Conservation (phyloP, 2,888 invertebrate genomes). For the Drosophila parthenogenetica region DNA sequence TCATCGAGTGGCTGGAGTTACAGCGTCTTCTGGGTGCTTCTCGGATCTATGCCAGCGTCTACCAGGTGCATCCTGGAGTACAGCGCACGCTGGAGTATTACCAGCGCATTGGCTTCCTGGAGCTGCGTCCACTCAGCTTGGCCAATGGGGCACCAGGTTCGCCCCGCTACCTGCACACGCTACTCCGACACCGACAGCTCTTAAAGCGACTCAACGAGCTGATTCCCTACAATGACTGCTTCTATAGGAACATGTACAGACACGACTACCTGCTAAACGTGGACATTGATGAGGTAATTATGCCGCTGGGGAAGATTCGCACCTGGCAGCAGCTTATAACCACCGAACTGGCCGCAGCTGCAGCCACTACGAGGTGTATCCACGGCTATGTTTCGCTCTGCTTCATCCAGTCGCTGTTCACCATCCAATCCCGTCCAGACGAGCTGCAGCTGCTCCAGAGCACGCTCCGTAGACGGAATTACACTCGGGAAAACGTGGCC, state of each 20-base stretch:
- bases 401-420: constrained; percentile 93
- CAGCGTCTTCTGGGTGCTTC: constrained; percentile 93
- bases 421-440: constrained; percentile 86
- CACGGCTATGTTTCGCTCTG: constrained; percentile 87
- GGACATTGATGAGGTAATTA: constrained; percentile 96
- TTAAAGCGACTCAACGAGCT: constrained; percentile 96
- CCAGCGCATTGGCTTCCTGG: constrained; percentile 87
- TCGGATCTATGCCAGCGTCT: constrained; percentile 94
- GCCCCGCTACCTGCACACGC: constrained; percentile 92
- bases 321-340: constrained; percentile 86
- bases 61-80: constrained; percentile 94
- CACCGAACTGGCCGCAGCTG: background rate
- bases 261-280: constrained; percentile 94
- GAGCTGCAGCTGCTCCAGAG: constrained; percentile 89
- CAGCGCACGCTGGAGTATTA: constrained; percentile 89
- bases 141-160: constrained; percentile 94
- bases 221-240: constrained; percentile 96
- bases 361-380: background rate
- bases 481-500: constrained; percentile 89
- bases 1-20: constrained; percentile 96
- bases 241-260: constrained; percentile 94
- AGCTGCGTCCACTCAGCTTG: constrained; percentile 91
- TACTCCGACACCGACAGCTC: constrained; percentile 92
- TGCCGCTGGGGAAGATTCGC: constrained; percentile 86
- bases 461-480: constrained; percentile 90